phyloP scores from a whole-genome alignment of 2,797 vertebrate species.

The Diplodus sargus region DNA sequence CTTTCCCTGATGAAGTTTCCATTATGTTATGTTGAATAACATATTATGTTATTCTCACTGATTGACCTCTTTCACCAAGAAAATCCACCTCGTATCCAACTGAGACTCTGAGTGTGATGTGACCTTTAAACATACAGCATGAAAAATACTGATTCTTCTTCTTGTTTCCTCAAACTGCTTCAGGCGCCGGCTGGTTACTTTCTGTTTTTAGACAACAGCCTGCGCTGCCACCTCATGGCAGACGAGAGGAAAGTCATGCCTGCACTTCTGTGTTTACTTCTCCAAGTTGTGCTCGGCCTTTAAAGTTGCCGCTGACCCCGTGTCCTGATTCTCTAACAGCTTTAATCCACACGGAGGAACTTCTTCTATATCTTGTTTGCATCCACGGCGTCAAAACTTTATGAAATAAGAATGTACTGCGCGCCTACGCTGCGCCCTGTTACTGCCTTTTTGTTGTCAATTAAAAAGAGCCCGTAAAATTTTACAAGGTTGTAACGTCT shows the following conservation, averaged over 20 bases:
- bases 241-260: not conserved
- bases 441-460: slow-evolving; percentile 56
- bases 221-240: slow-evolving; percentile 71
- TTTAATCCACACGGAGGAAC: slow-evolving; percentile 24
- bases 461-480: slow-evolving; percentile 55
- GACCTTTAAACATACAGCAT: slow-evolving; percentile 17
- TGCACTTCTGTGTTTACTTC: not conserved
- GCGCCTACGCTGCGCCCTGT: slow-evolving; percentile 42
- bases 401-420: slow-evolving; percentile 52
- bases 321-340: not conserved
- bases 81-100: not conserved
- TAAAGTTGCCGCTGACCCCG: not conserved
- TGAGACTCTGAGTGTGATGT: not conserved
- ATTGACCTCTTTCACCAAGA: not conserved
- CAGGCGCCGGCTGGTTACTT: not conserved
- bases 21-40: no score
- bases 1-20: not conserved
- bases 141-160: not conserved
- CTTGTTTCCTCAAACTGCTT: not conserved
- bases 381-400: slow-evolving; percentile 37
- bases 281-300: slow-evolving; percentile 1
- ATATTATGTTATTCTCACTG: not conserved
- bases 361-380: slow-evolving; percentile 33
- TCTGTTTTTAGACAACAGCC: slow-evolving; percentile 7
- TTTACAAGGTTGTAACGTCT: slow-evolving; percentile 66